phyloP scores from a whole-genome alignment of 2,797 vertebrate species.

The Micrastur ruficollis region DNA sequence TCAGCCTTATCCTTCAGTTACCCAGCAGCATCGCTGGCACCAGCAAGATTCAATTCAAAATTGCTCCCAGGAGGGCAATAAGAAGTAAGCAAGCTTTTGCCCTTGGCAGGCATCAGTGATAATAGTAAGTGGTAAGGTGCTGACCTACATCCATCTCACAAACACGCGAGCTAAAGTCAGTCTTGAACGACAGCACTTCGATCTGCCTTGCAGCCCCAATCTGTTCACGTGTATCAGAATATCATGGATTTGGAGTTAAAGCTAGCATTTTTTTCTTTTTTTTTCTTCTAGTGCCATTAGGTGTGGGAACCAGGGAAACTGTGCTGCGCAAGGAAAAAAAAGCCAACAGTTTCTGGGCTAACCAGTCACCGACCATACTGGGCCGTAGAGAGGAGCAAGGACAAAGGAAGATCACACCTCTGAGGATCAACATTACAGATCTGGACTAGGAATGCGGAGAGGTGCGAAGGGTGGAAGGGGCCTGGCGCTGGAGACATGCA shows the following conservation, averaged over 20 bases:
- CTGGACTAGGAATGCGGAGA: neutral
- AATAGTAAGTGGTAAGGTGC: neutral
- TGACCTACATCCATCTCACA: slow-evolving; percentile 27
- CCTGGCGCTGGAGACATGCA: neutral
- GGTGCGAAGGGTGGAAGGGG: neutral
- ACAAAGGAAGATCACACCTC: neutral
- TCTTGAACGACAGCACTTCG: neutral
- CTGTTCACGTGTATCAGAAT: neutral
- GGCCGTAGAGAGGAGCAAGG: neutral
- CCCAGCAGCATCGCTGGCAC: neutral
- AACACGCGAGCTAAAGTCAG: neutral
- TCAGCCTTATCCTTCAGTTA: slow-evolving; percentile 13
- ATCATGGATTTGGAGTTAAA: neutral
- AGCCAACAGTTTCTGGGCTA: neutral
- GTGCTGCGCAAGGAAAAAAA: neutral
- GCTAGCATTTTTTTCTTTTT: neutral
- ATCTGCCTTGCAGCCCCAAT: neutral
- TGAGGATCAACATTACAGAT: neutral
- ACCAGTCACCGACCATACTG: fast-evolving
- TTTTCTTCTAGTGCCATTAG: neutral
- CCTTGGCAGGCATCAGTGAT: slow-evolving; percentile 20
- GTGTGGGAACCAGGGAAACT: neutral
- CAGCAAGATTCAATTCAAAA: neutral
- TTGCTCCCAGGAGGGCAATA: neutral
- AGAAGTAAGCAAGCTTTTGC: slow-evolving; percentile 2